These are phyloP conservation scores for Drosophila paranaensis DNA, from an alignment of 2,888 invertebrate genomes.

Conservation along the genomic window DNA sequence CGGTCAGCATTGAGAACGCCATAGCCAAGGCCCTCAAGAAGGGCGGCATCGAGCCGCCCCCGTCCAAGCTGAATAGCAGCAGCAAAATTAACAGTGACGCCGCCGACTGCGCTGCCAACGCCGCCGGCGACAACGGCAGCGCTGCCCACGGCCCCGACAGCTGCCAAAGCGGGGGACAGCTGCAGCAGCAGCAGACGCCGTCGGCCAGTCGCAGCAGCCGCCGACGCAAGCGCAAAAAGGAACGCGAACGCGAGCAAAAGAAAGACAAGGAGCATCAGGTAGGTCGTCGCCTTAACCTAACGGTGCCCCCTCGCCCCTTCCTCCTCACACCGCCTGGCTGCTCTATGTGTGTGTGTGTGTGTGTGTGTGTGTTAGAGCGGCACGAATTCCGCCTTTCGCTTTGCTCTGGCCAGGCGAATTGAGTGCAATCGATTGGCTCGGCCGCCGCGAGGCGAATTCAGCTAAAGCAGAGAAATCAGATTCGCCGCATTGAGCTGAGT, in stretches of 20 bases:
- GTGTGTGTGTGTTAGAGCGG: not conserved
- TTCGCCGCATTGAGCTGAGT: not conserved
- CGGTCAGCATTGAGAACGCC: conserved; percentile 91
- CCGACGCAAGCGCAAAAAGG: conserved; percentile 82
- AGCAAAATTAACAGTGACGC: conserved; percentile 16
- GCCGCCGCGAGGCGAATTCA: not conserved
- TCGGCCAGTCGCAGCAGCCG: conserved; percentile 80
- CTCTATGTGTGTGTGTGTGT: too few species aligned
- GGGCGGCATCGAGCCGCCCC: conserved; percentile 86
- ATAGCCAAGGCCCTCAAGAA: conserved; percentile 91
- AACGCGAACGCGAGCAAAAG: conserved; percentile 81
- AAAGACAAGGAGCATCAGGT: conserved; percentile 72
- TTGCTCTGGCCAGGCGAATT: not conserved
- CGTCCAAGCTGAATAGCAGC: conserved; percentile 67
- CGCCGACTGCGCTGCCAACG: conserved; percentile 84
- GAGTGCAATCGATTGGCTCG: not conserved
- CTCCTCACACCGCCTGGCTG: not conserved
- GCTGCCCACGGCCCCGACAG: conserved; percentile 12
- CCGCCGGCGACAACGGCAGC: conserved; percentile 85
- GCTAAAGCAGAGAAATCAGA: not conserved
- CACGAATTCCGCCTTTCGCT: conserved; percentile 16
- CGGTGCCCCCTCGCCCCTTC: not conserved
- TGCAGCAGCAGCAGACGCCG: conserved; percentile 11
- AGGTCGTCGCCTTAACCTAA: conserved; percentile 10
- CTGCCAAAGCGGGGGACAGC: not conserved